Evolutionary conservation across 2,797 vertebrate species (phyloP).

Genomic region (Xenops minutus): DNA sequence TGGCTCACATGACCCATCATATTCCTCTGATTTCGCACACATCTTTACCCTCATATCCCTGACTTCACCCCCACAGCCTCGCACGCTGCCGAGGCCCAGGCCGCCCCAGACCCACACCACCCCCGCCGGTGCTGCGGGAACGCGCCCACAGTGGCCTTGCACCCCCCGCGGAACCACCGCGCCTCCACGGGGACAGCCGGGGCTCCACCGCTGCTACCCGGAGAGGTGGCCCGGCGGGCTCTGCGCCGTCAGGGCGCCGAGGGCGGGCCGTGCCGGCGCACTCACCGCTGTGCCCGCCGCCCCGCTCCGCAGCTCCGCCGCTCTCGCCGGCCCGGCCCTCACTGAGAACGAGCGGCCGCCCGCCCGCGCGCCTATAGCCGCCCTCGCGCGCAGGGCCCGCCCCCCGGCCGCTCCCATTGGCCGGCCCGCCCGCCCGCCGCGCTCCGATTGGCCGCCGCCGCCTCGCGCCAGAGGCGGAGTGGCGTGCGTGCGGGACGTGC

Average conservation of each 20-base stretch:
- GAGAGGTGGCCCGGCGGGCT: not conserved
- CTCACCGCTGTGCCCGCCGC: not conserved
- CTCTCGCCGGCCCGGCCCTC: rapidly evolving
- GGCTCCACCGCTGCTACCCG: not conserved
- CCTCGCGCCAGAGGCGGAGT: not conserved
- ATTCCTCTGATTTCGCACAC: not conserved
- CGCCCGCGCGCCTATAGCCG: not conserved
- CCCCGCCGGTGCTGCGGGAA: too few relatives aligned
- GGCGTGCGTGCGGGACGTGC: conserved; percentile 24
- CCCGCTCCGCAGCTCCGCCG: rapidly evolving
- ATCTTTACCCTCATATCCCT: rapidly evolving
- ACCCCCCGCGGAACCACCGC: not conserved
- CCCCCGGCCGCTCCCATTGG: conserved; percentile 1
- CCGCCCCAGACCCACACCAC: too few relatives aligned
- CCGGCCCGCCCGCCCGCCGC: rapidly evolving
- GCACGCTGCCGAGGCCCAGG: not conserved
- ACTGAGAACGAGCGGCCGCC: not conserved
- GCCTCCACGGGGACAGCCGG: rapidly evolving
- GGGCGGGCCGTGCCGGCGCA: not conserved
- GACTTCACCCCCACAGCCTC: rapidly evolving
- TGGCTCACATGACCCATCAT: not conserved
- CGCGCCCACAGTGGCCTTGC: not conserved
- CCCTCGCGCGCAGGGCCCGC: not conserved
- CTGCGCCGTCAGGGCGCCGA: not conserved
- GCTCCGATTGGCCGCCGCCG: not conserved